These are phyloP conservation scores for Orchesellides sinensis DNA, from an alignment of 2,888 invertebrate genomes.

Conservation along the genomic window DNA sequence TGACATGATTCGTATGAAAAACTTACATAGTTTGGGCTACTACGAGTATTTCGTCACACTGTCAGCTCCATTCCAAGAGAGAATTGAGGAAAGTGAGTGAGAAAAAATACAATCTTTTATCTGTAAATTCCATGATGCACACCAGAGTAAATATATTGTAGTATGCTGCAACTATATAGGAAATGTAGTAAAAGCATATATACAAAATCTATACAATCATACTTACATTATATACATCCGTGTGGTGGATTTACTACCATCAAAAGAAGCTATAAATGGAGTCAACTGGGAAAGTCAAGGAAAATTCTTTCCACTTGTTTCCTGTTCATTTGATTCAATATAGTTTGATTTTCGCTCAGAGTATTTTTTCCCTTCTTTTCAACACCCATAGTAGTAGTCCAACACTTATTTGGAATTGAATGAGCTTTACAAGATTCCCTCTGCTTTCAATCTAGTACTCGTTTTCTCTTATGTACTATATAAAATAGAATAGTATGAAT, in stretches of 20 bases:
- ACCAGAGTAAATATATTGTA: too few species aligned
- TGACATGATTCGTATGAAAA: slow-evolving; percentile 33
- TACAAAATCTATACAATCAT: too few species aligned
- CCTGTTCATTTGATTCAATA: slow-evolving; percentile 68
- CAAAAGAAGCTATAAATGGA: too few species aligned
- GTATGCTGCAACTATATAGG: too few species aligned
- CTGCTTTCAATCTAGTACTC: slow-evolving; percentile 12
- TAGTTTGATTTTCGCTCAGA: slow-evolving; percentile 63
- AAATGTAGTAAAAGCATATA: too few species aligned
- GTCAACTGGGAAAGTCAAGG: slow-evolving; percentile 67
- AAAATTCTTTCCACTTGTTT: slow-evolving; percentile 66
- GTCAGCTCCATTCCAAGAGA: slow-evolving; percentile 28
- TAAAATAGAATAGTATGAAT: too few species aligned
- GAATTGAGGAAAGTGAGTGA: slow-evolving; percentile 22
- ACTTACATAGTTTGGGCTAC: too few species aligned
- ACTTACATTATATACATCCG: too few species aligned
- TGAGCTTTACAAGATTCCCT: slow-evolving; percentile 34
- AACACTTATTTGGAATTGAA: slow-evolving; percentile 53
- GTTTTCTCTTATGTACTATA: not conserved
- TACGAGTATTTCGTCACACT: not conserved
- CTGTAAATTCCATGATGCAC: too few species aligned
- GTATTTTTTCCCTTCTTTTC: slow-evolving; percentile 26
- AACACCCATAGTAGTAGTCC: slow-evolving; percentile 21
- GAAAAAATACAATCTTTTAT: too few species aligned
- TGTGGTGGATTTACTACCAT: too few species aligned